Evolutionary conservation across 1,140 invertebrate species (phyloP), one percentile per base, ranked within the genome.

Genomic region (Periplaneta americana): DNA sequence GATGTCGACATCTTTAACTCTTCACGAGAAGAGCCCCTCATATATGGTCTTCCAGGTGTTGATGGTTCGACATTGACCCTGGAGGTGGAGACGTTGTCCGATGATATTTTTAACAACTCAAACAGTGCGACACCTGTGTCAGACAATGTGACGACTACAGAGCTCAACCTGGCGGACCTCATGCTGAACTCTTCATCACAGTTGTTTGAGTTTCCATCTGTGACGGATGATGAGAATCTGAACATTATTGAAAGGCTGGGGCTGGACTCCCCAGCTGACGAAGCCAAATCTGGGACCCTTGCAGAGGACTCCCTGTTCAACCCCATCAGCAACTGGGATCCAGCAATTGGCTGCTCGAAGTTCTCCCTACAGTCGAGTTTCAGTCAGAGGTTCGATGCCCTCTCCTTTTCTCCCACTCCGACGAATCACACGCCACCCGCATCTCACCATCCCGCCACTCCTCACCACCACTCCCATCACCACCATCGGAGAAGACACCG

Each of bases 301-400:
- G 11, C n/a, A 28, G 48, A 66, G 48, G 48, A 66, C 48, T 66
- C 48, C 11, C 28, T 10, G 11, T 66, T 10, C n/a, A 22, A 22
- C 8, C 48, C 48, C 28, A 11, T 1, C n/a, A 66, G 48, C 28
- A n/a, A n/a, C 22, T 66, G 48, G 48, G 48, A 66, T 66, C 22
- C 48, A 33, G n/a, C 34, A 5, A 13, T 80, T 74, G 79, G 79
- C 13, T 80, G 79, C 66, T 80, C 79, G 34, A 80, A 74, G 34
- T 80, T 80, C 22, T 74, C 37, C 4, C 33, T 80, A 31, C 79
- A 74, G n/a, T 39, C 39, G 34, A 80, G 79, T 80, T 80, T 39
- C 33, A 39, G n/a, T 18, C 34, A n/a, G 9, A 32, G 77, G 13
- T 36, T 28, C 31, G 35, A 37, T 34, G 11, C 77, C 17, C 35